Evolutionary conservation across 2,888 invertebrate species (phyloP).

Genomic region (Nemurella pictetii): DNA sequence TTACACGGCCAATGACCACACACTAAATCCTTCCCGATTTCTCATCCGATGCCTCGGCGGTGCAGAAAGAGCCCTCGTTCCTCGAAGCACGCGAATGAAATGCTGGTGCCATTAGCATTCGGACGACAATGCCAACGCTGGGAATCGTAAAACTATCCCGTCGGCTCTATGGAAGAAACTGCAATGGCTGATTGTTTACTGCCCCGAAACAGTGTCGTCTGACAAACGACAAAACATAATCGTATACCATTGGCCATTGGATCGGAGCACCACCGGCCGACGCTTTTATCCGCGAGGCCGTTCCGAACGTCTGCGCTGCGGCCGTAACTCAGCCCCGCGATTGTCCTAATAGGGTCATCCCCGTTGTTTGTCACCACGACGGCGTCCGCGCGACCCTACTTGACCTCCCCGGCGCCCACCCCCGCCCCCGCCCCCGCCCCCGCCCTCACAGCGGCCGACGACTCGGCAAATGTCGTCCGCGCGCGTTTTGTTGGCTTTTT

Average conservation of each 20-base stretch:
- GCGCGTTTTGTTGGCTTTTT: conserved; percentile 31
- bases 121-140: conserved; percentile 10
- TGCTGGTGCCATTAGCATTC: background rate
- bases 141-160: background rate
- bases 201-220: background rate
- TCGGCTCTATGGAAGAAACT: background rate
- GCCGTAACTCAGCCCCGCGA: background rate
- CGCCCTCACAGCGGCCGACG: conserved; percentile 18
- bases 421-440: conserved; percentile 24
- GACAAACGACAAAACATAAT: background rate
- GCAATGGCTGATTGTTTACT: background rate
- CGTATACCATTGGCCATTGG: conserved; percentile 3
- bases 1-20: too few relatives aligned
- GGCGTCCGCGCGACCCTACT: conserved; percentile 14
- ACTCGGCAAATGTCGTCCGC: conserved; percentile 34
- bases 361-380: background rate
- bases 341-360: conserved; percentile 20
- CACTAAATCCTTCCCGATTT: too few relatives aligned
- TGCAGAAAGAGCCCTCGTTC: background rate
- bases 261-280: background rate
- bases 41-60: background rate
- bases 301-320: conserved; percentile 4
- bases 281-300: background rate
- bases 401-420: conserved; percentile 16
- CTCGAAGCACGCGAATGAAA: background rate